Evolutionary conservation across 2,888 invertebrate genomes (phyloP).

Genomic region (Leucozona laternaria): DNA sequence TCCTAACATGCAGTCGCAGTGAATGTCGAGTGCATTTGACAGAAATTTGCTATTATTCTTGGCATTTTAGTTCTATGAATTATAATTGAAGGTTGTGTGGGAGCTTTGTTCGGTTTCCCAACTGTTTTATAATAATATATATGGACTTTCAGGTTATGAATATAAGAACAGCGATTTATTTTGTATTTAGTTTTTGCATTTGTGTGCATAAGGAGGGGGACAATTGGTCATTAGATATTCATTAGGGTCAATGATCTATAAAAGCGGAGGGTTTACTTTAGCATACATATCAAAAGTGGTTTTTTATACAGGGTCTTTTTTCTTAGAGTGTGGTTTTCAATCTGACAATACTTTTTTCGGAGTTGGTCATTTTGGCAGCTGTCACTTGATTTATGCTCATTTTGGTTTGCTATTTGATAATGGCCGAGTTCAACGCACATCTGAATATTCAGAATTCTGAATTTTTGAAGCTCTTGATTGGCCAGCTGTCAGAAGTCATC

Average conservation of each 20-base stretch:
- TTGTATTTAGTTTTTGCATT: background rate
- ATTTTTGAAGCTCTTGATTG: no score
- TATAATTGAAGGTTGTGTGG: slow-evolving; percentile 42
- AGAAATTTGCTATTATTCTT: slow-evolving; percentile 51
- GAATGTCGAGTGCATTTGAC: slow-evolving; percentile 20
- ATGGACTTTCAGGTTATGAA: slow-evolving; percentile 8
- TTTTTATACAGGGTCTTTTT: no score
- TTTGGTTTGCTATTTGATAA: no score
- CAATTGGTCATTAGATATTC: background rate
- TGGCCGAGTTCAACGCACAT: no score
- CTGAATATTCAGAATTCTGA: no score
- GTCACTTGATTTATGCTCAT: no score
- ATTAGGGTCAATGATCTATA: background rate
- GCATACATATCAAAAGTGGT: background rate
- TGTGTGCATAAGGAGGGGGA: background rate
- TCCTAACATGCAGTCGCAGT: background rate
- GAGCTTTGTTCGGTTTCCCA: slow-evolving; percentile 24
- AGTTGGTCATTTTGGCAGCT: no score
- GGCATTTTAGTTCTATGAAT: background rate
- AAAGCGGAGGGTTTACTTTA: background rate
- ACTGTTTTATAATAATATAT: slow-evolving; percentile 22
- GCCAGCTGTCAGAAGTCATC: no score
- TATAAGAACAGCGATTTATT: background rate
- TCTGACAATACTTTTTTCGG: no score
- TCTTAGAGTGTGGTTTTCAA: no score